These are phyloP conservation scores for Molothrus aeneus DNA, from an alignment of 2,797 vertebrate genomes.

Conservation along the genomic window DNA sequence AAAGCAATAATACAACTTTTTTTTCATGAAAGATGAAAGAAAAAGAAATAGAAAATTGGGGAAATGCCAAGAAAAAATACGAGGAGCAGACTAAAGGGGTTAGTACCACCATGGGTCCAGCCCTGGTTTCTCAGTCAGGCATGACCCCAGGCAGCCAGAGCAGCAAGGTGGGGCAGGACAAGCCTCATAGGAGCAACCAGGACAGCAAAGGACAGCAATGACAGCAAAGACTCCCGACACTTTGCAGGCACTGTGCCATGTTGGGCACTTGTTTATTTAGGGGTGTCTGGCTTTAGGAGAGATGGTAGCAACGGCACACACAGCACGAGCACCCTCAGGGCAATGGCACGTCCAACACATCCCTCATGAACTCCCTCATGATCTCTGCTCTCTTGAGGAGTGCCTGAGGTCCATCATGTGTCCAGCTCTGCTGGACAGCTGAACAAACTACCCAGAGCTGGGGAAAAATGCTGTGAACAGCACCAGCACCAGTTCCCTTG, in stretches of 20 bases:
- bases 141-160: background rate
- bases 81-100: background rate
- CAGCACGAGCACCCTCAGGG: background rate
- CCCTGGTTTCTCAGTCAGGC: background rate
- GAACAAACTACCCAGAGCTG: background rate
- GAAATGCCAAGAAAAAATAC: background rate
- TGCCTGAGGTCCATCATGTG: background rate
- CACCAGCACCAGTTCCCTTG: background rate
- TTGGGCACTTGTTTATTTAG: background rate
- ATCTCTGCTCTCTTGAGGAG: background rate
- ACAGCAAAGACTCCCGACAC: background rate
- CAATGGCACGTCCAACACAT: fast-evolving
- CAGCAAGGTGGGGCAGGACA: background rate
- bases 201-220: background rate
- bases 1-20: fast-evolving
- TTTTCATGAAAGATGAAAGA: background rate
- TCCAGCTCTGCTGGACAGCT: background rate
- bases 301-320: background rate
- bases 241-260: too few species aligned
- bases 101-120: too few species aligned
- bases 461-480: background rate
- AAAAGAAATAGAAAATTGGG: background rate
- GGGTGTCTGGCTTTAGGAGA: background rate
- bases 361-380: background rate
- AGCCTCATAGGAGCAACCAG: fast-evolving